phyloP scores from a whole-genome alignment of 2,113 vertebrate genomes.

The Psettodes erumei region DNA sequence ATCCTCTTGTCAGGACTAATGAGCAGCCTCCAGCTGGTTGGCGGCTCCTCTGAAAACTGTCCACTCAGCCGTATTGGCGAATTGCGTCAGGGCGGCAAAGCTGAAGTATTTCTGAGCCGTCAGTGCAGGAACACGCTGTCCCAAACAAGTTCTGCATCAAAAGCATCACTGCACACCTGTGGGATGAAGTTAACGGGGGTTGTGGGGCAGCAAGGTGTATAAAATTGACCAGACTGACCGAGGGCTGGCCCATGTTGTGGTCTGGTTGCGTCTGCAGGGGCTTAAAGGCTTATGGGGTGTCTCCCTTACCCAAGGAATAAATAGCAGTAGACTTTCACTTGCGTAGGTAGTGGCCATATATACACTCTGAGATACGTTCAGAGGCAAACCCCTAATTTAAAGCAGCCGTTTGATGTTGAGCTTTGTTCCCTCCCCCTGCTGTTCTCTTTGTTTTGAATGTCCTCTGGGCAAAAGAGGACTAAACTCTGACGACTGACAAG shows the following conservation, averaged over 20 bases:
- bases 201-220: slow-evolving; percentile 34
- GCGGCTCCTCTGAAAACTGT: neutral
- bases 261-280: slow-evolving; percentile 46
- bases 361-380: slow-evolving; percentile 21
- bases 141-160: slow-evolving; percentile 10
- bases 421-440: slow-evolving; percentile 18
- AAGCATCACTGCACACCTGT: slow-evolving; percentile 16
- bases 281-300: slow-evolving; percentile 68
- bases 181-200: neutral
- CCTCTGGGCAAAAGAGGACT: slow-evolving; percentile 38
- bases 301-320: slow-evolving; percentile 50
- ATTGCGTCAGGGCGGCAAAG: slow-evolving; percentile 25
- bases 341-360: slow-evolving; percentile 65
- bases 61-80: neutral
- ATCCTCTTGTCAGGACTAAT: neutral
- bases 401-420: slow-evolving; percentile 11
- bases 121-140: neutral
- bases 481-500: slow-evolving; percentile 54
- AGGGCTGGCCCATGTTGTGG: neutral
- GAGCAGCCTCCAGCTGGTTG: slow-evolving; percentile 7
- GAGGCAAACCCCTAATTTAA: slow-evolving; percentile 37
- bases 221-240: slow-evolving; percentile 49
- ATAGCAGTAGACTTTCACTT: slow-evolving; percentile 58
- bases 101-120: neutral
- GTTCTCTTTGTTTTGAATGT: slow-evolving; percentile 33